These are phyloP conservation scores for Notolepis coatsorum DNA, from an alignment of 2,797 vertebrate species.

Conservation along the genomic window DNA sequence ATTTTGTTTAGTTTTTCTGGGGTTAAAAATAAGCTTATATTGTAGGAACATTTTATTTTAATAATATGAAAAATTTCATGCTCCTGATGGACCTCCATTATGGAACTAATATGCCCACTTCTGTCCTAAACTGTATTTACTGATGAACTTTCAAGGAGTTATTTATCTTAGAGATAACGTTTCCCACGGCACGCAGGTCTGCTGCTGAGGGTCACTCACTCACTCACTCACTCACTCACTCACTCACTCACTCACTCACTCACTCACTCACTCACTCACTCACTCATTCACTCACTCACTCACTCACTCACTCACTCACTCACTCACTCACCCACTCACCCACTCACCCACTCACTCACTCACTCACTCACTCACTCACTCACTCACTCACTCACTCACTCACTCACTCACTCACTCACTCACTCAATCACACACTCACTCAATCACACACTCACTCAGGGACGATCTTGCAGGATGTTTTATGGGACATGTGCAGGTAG, in stretches of 20 bases:
- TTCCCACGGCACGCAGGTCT: conserved; percentile 35
- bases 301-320: neutral
- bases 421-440: neutral
- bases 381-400: conserved; percentile 6
- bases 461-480: neutral
- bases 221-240: too few species aligned
- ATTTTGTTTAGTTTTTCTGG: too few species aligned
- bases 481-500: neutral
- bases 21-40: too few species aligned
- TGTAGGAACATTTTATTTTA: too few species aligned
- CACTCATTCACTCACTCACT: conserved; percentile 58
- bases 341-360: conserved; percentile 72
- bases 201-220: too few species aligned
- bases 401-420: neutral
- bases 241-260: too few species aligned
- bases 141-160: too few species aligned
- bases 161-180: too few species aligned
- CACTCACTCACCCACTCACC: conserved; percentile 43
- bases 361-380: conserved; percentile 44
- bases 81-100: too few species aligned
- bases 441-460: neutral
- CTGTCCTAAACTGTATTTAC: too few species aligned
- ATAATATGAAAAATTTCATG: too few species aligned
- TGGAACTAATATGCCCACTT: too few species aligned
- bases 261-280: conserved; percentile 74